Percentiles rank a stretch among this genome's conserved stretches.
These are phyloP conservation scores for Carettochelys insculpta DNA, from an alignment of 2,113 vertebrate species.

Conservation along the genomic window DNA sequence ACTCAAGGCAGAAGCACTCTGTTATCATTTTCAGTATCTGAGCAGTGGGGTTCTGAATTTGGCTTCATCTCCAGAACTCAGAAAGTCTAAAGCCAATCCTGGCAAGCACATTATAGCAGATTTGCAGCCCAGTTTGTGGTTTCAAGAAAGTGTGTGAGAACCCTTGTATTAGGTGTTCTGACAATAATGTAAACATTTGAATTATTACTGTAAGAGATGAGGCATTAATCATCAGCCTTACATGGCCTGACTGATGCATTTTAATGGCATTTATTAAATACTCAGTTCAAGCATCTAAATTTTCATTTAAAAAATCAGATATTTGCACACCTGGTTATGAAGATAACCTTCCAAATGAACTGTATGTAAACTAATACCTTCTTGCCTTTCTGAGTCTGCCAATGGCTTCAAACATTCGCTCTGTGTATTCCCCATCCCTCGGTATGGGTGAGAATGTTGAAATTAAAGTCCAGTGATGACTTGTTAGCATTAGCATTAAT, in stretches of 20 bases:
- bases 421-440: background rate
- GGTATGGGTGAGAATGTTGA: background rate
- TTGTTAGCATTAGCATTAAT: background rate
- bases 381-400: background rate
- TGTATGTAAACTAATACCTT: background rate
- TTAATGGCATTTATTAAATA: background rate
- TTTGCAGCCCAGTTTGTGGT: too few species aligned
- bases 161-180: conserved; percentile 34
- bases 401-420: background rate
- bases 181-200: conserved; percentile 45
- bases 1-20: too few species aligned
- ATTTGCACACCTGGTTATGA: background rate
- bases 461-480: background rate
- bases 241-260: background rate
- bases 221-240: background rate
- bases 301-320: background rate
- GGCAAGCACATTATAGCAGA: too few species aligned
- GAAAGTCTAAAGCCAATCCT: too few species aligned
- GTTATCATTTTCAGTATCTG: too few species aligned
- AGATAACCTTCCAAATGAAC: background rate
- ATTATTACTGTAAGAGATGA: background rate
- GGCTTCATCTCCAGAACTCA: too few species aligned
- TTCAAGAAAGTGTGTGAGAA: too few species aligned
- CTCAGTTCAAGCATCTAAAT: background rate
- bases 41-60: too few species aligned